Conservation (phyloP, 1,140 invertebrate genomes). For the Metopolophium dirhodum region DNA sequence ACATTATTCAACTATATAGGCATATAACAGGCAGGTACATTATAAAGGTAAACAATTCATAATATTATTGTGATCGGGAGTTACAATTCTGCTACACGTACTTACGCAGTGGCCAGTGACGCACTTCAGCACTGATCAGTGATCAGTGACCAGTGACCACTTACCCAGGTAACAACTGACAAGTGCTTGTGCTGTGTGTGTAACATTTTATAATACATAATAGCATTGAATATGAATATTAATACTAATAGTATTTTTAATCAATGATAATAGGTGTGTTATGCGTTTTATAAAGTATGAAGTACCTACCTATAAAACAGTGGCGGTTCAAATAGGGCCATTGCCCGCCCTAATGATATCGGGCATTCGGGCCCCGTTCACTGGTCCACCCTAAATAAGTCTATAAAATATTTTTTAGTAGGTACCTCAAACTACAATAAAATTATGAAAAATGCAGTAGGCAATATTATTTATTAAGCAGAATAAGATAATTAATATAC, state of each 20-base stretch:
- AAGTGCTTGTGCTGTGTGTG: background rate
- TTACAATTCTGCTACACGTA: conserved; percentile 28
- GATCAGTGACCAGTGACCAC: background rate
- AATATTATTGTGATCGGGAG: background rate
- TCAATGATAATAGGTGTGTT: background rate
- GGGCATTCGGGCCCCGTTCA: background rate
- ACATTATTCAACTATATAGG: conserved; percentile 9
- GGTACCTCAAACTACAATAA: too few species aligned
- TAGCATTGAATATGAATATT: too few species aligned
- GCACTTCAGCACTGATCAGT: background rate
- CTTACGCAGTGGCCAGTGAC: background rate
- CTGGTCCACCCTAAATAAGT: background rate
- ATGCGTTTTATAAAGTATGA: background rate
- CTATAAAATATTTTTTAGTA: background rate
- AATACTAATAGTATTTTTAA: too few species aligned
- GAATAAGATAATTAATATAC: too few species aligned
- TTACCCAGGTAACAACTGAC: background rate
- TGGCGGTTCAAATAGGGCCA: background rate
- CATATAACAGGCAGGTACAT: too few species aligned
- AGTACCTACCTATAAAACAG: background rate
- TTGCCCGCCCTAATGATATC: background rate
- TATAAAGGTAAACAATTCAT: conserved; percentile 5
- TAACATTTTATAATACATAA: background rate
- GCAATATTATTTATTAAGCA: too few species aligned
- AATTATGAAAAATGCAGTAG: too few species aligned